Evolutionary conservation across 2,888 invertebrate species (phyloP).

Genomic region (Acanthosoma haemorrhoidale): DNA sequence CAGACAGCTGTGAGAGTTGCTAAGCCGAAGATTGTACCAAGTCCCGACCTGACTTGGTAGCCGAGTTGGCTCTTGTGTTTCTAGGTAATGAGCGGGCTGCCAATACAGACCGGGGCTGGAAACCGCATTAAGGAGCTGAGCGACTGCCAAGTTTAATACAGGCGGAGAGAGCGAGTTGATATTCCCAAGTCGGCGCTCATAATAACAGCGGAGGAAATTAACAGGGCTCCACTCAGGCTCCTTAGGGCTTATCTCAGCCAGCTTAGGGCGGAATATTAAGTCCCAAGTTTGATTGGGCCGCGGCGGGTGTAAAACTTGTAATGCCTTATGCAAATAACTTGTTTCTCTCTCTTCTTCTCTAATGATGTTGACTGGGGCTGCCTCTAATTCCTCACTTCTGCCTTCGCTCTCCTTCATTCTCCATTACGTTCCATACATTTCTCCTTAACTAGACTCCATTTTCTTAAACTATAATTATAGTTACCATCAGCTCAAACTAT

Average conservation of each 20-base stretch:
- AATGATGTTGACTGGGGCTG: slow-evolving; percentile 19
- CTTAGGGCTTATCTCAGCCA: slow-evolving; percentile 24
- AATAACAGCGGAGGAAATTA: slow-evolving; percentile 28
- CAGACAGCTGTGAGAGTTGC: too few relatives aligned
- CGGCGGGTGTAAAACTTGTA: slow-evolving; percentile 25
- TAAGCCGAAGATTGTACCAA: too few relatives aligned
- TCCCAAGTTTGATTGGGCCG: slow-evolving; percentile 27
- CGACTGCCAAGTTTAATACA: slow-evolving; percentile 13
- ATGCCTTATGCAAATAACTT: slow-evolving; percentile 28
- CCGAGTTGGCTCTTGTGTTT: not conserved
- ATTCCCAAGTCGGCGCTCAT: slow-evolving; percentile 13
- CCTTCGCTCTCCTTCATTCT: not conserved
- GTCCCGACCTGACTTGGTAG: not conserved
- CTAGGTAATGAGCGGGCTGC: not conserved
- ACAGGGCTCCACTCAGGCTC: not conserved
- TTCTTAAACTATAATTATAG: too few relatives aligned
- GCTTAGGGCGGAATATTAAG: slow-evolving; percentile 20
- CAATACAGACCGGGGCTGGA: not conserved
- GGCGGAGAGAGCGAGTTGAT: slow-evolving; percentile 2
- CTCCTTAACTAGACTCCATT: too few relatives aligned
- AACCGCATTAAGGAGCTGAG: slow-evolving; percentile 6
- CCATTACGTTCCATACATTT: not conserved
- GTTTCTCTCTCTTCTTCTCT: not conserved
- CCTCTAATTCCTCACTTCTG: not conserved
- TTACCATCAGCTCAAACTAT: too few relatives aligned